phyloP scores from a whole-genome alignment of 2,797 vertebrate species.

The Lophotriccus pileatus region DNA sequence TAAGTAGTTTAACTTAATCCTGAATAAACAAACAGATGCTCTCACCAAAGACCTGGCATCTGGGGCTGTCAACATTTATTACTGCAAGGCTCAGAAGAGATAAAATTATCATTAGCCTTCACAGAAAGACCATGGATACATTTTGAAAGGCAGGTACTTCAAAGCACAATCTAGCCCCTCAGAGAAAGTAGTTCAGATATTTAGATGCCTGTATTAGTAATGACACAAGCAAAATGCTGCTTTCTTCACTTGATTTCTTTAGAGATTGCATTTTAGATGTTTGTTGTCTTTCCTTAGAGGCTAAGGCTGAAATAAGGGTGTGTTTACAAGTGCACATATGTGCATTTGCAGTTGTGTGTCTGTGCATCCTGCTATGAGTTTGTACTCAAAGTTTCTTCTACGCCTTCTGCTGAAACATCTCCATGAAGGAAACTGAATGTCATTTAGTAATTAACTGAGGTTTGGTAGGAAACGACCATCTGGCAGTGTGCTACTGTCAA shows the following conservation, averaged over 20 bases:
- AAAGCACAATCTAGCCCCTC: background rate
- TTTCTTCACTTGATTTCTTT: background rate
- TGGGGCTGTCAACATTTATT: constrained; percentile 86
- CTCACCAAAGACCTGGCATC: constrained; percentile 76
- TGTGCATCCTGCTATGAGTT: background rate
- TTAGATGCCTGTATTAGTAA: background rate
- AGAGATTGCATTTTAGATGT: background rate
- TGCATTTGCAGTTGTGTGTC: background rate
- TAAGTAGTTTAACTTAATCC: constrained; percentile 90
- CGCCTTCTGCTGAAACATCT: background rate
- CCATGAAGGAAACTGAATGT: background rate
- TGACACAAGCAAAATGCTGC: background rate
- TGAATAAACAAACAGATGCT: constrained; percentile 82
- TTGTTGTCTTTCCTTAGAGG: background rate
- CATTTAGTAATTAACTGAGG: background rate
- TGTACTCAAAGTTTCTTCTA: background rate
- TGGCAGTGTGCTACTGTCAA: background rate
- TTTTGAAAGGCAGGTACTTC: background rate
- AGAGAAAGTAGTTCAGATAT: background rate
- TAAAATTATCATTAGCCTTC: constrained; percentile 58
- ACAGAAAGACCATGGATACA: background rate
- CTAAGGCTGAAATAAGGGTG: background rate
- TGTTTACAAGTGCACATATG: fast-evolving
- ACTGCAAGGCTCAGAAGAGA: constrained; percentile 72
- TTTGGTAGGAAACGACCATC: background rate